Percentiles rank a stretch among this genome's conserved stretches.
phyloP scores from a whole-genome alignment of 2,888 invertebrate species.

The Volucella bombylans region DNA sequence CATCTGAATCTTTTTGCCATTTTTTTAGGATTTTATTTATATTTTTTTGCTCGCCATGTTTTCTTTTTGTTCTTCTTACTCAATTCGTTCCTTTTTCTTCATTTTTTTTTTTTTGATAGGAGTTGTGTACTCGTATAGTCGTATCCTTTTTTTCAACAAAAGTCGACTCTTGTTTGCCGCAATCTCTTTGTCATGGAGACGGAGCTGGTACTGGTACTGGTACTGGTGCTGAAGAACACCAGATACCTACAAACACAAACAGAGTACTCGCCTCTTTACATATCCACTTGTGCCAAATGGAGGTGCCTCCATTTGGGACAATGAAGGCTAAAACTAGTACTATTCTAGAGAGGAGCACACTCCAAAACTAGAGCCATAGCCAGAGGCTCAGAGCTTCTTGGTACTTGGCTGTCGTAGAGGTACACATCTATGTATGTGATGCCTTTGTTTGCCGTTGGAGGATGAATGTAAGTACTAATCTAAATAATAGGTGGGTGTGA shows the following conservation, averaged over 20 bases:
- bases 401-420: not conserved
- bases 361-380: slow-evolving; percentile 19
- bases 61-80: slow-evolving; percentile 23
- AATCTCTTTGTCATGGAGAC: slow-evolving; percentile 73
- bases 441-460: slow-evolving; percentile 65
- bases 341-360: slow-evolving; percentile 64
- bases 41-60: slow-evolving; percentile 66
- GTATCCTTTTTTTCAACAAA: slow-evolving; percentile 64
- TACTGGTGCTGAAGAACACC: slow-evolving; percentile 37
- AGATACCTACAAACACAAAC: slow-evolving; percentile 35
- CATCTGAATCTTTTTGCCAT: slow-evolving; percentile 59
- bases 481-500: slow-evolving; percentile 74
- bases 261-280: slow-evolving; percentile 35
- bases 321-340: slow-evolving; percentile 72
- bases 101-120: slow-evolving; percentile 10
- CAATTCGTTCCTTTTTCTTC: not conserved
- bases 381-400: slow-evolving; percentile 21
- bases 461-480: slow-evolving; percentile 74
- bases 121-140: slow-evolving; percentile 35
- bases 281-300: slow-evolving; percentile 64
- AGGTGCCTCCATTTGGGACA: slow-evolving; percentile 72
- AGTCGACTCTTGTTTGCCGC: slow-evolving; percentile 70
- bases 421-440: slow-evolving; percentile 35
- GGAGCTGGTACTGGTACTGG: not conserved
- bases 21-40: not conserved